phyloP scores from a whole-genome alignment of 2,113 vertebrate species.

The Rhinolophus ferrumequinum region DNA sequence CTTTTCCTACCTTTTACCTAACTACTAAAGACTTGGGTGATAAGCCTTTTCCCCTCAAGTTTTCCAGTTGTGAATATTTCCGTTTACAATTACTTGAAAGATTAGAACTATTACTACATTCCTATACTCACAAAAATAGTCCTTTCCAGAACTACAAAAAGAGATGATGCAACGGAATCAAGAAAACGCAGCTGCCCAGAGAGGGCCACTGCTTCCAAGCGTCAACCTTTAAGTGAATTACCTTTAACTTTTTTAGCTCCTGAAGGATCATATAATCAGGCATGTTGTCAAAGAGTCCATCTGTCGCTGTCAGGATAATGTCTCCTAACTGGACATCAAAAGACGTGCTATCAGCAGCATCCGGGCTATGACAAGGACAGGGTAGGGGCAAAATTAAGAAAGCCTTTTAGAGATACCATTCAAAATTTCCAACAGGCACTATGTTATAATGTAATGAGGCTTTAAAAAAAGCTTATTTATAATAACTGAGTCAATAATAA shows the following conservation, averaged over 20 bases:
- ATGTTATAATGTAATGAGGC: background rate
- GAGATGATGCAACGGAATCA: background rate
- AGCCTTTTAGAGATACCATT: background rate
- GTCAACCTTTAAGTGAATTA: slow-evolving; percentile 65
- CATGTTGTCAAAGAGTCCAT: slow-evolving; percentile 99
- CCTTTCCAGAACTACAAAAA: slow-evolving; percentile 22
- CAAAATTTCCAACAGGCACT: background rate
- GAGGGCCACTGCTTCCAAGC: background rate
- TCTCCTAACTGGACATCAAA: slow-evolving; percentile 99
- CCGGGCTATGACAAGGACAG: slow-evolving; percentile 88
- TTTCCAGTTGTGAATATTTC: background rate
- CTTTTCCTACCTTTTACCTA: background rate
- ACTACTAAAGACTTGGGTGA: background rate
- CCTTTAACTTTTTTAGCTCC: slow-evolving; percentile 98
- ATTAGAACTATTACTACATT: background rate
- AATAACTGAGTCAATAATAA: background rate
- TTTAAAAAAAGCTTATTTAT: background rate
- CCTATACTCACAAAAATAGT: slow-evolving; percentile 18
- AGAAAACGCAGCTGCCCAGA: background rate
- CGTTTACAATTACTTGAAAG: background rate
- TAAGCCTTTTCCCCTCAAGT: background rate
- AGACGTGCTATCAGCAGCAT: slow-evolving; percentile 96
- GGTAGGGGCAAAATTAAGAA: background rate
- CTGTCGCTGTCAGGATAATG: slow-evolving; percentile 97
- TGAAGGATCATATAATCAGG: slow-evolving; percentile 99